Conservation (phyloP, 2,888 invertebrate genomes). For the Caenorhabditis sp. region DNA sequence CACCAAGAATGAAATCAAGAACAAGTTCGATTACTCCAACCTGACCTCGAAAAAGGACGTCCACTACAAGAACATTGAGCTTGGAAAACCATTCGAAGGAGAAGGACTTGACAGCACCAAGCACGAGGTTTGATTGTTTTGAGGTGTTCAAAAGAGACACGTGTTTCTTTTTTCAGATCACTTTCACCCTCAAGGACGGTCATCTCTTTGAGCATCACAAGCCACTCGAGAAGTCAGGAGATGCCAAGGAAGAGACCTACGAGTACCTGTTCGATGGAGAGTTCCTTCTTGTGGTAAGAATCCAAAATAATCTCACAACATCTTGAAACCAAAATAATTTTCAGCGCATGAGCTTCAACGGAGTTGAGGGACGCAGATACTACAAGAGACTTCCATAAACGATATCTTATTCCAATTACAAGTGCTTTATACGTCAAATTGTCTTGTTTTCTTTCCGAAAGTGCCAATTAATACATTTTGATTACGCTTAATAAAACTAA, state of each 20-base stretch:
- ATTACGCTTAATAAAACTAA: too few species aligned
- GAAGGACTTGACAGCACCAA: slow-evolving; percentile 75
- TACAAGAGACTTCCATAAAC: slow-evolving; percentile 69
- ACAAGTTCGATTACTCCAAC: slow-evolving; percentile 68
- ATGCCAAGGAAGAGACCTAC: slow-evolving; percentile 76
- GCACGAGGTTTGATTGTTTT: slow-evolving; percentile 66
- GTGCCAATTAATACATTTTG: too few species aligned
- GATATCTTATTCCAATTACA: background rate
- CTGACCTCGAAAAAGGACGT: slow-evolving; percentile 76
- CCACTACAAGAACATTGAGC: slow-evolving; percentile 71
- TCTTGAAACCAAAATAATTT: slow-evolving; percentile 20
- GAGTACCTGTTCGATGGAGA: slow-evolving; percentile 72
- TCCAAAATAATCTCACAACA: background rate
- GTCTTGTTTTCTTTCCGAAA: background rate
- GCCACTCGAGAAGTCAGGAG: slow-evolving; percentile 64
- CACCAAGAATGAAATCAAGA: slow-evolving; percentile 50
- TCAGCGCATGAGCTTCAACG: slow-evolving; percentile 73
- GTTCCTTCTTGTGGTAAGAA: slow-evolving; percentile 70
- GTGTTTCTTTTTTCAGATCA: slow-evolving; percentile 62
- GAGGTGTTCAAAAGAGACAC: background rate
- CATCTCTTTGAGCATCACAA: slow-evolving; percentile 69
- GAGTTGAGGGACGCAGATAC: slow-evolving; percentile 73
- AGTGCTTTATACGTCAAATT: slow-evolving; percentile 18
- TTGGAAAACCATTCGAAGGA: slow-evolving; percentile 73
- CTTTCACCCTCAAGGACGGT: slow-evolving; percentile 66